phyloP scores from a whole-genome alignment of 2,888 invertebrate species.

The Unio delphinus region DNA sequence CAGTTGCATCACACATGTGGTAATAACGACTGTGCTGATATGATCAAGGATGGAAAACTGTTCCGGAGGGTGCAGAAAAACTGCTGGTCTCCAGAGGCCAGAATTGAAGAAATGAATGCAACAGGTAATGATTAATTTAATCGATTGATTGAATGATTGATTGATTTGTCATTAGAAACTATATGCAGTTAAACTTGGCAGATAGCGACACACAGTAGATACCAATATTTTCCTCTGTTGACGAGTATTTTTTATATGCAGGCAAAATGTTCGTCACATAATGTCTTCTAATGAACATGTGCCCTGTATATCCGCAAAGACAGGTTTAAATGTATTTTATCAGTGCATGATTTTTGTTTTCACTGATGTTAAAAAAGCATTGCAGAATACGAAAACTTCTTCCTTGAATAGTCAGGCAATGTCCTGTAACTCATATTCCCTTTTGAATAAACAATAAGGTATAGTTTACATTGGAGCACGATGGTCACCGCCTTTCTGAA shows the following conservation, averaged over 20 bases:
- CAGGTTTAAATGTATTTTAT: too few relatives aligned
- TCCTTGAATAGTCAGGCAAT: too few relatives aligned
- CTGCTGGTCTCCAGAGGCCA: constrained; percentile 73
- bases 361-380: too few relatives aligned
- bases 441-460: too few relatives aligned
- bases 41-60: constrained; percentile 74
- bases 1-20: constrained; percentile 70
- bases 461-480: too few relatives aligned
- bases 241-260: not conserved
- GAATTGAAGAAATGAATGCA: constrained; percentile 74
- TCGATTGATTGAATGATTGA: not conserved
- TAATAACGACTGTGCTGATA: constrained; percentile 69
- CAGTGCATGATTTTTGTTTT: too few relatives aligned
- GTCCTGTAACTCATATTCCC: too few relatives aligned
- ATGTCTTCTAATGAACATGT: too few relatives aligned
- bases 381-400: too few relatives aligned
- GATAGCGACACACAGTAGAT: not conserved
- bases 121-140: constrained; percentile 58
- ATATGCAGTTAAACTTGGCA: not conserved
- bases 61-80: constrained; percentile 75
- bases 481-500: too few relatives aligned
- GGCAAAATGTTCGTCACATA: too few relatives aligned
- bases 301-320: too few relatives aligned
- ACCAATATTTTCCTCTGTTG: not conserved
- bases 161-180: not conserved